These are phyloP conservation scores for Phenganax stokvisi DNA, from an alignment of 92 coral and sea anemone genomes.

Conservation along the genomic window DNA sequence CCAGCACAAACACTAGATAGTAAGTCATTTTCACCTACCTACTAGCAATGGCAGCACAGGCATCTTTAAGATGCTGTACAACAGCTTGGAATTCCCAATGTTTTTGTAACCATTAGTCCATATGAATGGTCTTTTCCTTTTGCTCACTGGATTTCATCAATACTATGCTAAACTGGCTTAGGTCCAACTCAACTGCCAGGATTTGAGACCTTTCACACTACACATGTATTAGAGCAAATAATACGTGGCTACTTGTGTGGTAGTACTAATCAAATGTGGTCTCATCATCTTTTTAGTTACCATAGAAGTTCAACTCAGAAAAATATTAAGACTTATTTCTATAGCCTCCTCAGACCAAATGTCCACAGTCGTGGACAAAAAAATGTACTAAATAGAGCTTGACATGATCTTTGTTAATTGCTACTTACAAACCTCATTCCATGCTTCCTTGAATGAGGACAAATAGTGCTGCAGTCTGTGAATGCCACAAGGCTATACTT, in stretches of 20 bases:
- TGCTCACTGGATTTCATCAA: not conserved
- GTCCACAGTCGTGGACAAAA: too few relatives aligned
- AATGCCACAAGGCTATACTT: too few relatives aligned
- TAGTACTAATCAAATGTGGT: conserved; percentile 21
- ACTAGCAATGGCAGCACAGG: conserved; percentile 37
- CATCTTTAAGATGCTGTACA: conserved; percentile 12
- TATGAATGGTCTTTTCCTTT: conserved; percentile 36
- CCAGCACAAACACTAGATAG: conserved; percentile 18
- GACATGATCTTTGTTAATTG: too few relatives aligned
- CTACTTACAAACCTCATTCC: too few relatives aligned
- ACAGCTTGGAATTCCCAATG: conserved; percentile 18
- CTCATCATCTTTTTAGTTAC: conserved; percentile 40
- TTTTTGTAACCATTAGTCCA: conserved; percentile 23
- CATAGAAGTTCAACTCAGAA: not conserved
- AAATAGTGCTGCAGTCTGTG: too few relatives aligned
- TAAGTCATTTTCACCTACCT: not conserved
- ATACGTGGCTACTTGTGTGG: conserved; percentile 44
- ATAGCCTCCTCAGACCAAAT: too few relatives aligned
- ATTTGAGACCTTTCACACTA: conserved; percentile 31
- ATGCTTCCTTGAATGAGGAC: too few relatives aligned
- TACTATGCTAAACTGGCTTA: not conserved
- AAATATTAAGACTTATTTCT: conserved; percentile 33
- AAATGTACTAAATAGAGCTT: too few relatives aligned
- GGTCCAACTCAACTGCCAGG: conserved; percentile 31
- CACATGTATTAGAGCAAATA: conserved; percentile 33